Evolutionary conservation across 1,140 invertebrate genomes (phyloP), one percentile per base, ranked within the genome.

Genomic region (Ephestia elutella): DNA sequence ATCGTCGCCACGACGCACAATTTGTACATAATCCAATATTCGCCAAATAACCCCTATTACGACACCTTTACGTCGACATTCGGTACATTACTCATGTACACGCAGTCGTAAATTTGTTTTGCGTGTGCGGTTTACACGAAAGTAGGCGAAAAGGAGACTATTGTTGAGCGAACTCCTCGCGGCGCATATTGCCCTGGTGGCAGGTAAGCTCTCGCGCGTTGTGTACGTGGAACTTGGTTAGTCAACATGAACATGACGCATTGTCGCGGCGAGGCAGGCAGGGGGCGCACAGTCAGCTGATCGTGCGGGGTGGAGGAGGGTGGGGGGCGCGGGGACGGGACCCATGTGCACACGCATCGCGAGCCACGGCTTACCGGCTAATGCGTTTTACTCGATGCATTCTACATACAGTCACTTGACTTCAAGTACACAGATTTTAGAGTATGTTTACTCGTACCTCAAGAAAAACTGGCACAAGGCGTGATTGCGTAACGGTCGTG

Each of bases 321-420:
- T n/a, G n/a, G n/a, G n/a, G n/a, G n/a, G n/a, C n/a, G n/a, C n/a
- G n/a, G 54, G 56, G 17, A 54, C 25, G 57, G 62, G 54, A 65
- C 57, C 68, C 57, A 56, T 75, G 77, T 72, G 82, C 78, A 83
- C 75, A 75, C 79, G 83, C 84, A 85, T 67, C 73, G 68, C 68
- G 54, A 59, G 65, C 28, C 65, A 68, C 65, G 62, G 57, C 57
- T 57, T 54, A 59, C 68, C 65, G 62, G 57, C 57, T 57, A 56
- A 59, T 69, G 68, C 70, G 69, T 68, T 57, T 66, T 60, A 63
- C 54, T 68, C 60, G 63, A 56, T 77, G 70, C 72, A 76, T 68
- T 75, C 54, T 50, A 19, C 17, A 25, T 8, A 7, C 61, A 63
- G 59, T 67, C 54, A 66, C 60, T 72, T 65, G 66, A 64, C 54